Evolutionary conservation across 2,113 vertebrate species (phyloP), one percentile per base, ranked within the genome.

Genomic region (Myrmophylax atrothorax): DNA sequence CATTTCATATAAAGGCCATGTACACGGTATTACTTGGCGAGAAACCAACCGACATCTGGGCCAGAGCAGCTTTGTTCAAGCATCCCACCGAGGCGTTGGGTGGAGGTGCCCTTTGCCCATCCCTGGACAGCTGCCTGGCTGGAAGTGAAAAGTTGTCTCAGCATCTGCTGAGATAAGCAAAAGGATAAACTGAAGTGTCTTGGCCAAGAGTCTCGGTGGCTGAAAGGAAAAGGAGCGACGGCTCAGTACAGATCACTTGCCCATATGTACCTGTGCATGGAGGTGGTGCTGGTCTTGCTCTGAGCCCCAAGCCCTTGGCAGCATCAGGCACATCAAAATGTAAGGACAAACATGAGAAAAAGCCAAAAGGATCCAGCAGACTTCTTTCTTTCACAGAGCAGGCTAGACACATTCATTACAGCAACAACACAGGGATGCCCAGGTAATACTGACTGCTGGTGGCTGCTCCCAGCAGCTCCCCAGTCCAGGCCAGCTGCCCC

Each of bases 381-480:
- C 31, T 60, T 87, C 58, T 40, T 79, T 58, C 79, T 76, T 73
- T 37, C 28, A 58, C 64, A 60, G 19, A 73, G 23, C 40, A 77
- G 25, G 50, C 37, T 7, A 52, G 38, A 50, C 18, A 40, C 29
- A 19, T 26, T 70, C 56, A 25, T 31, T n/a, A 47, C 29, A 83
- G 70, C 58, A 38, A 25, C 0, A 8, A 46, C 35, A 38, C 0
- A 0, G 53, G 49, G 56, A 66, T 1, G 8, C 35, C 29, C 84
- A 47, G 74, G 56, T 37, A 46, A 59, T 3, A 17, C 38, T 62
- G 76, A 66, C 20, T 38, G 50, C 50, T 63, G 22, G 33, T 20
- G 52, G 47, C 66, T 72, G 49, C 69, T 63, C 31, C 40, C 69
- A 68, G 64, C 44, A 50, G 40, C 60, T 53, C 25, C 56, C 31